Evolutionary conservation across 2,113 vertebrate genomes (phyloP).

Genomic region (Periophthalmodon schlosseri): DNA sequence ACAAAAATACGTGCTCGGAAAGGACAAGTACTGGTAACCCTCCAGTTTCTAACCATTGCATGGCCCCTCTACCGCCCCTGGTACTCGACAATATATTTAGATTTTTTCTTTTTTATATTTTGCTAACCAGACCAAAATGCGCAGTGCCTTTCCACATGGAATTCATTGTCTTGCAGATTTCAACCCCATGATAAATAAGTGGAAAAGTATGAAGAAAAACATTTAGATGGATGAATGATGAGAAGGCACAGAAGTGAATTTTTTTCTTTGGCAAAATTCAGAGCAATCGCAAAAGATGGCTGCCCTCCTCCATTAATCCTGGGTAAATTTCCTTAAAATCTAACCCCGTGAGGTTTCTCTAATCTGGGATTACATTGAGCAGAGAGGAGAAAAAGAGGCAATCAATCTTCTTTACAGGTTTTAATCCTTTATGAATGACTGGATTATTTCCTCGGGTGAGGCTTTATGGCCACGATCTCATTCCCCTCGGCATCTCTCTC

Average conservation of each 20-base stretch:
- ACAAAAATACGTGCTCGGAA: too few species aligned
- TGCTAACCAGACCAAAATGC: neutral
- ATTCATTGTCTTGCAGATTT: neutral
- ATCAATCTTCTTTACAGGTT: slow-evolving; percentile 80
- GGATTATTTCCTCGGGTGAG: slow-evolving; percentile 78
- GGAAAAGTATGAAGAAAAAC: neutral
- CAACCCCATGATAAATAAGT: neutral
- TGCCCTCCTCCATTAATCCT: slow-evolving; percentile 56
- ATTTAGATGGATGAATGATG: slow-evolving; percentile 7
- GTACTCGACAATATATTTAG: too few species aligned
- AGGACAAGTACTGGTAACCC: too few species aligned
- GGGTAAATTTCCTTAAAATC: slow-evolving; percentile 71
- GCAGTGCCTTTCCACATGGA: neutral
- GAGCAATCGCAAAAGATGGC: slow-evolving; percentile 50
- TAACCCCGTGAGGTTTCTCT: slow-evolving; percentile 66
- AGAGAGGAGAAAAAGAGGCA: slow-evolving; percentile 73
- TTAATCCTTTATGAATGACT: slow-evolving; percentile 82
- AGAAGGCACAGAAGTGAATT: slow-evolving; percentile 10
- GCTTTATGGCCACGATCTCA: slow-evolving; percentile 74
- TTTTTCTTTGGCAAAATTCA: slow-evolving; percentile 41
- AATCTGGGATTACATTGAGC: slow-evolving; percentile 78
- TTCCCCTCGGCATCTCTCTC: slow-evolving; percentile 55
- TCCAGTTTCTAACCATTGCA: too few species aligned
- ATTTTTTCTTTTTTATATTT: neutral
- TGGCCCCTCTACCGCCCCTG: too few species aligned